These are phyloP conservation scores for Lamellibrachia luymesi DNA, from an alignment of 1,140 invertebrate genomes.

Conservation along the genomic window DNA sequence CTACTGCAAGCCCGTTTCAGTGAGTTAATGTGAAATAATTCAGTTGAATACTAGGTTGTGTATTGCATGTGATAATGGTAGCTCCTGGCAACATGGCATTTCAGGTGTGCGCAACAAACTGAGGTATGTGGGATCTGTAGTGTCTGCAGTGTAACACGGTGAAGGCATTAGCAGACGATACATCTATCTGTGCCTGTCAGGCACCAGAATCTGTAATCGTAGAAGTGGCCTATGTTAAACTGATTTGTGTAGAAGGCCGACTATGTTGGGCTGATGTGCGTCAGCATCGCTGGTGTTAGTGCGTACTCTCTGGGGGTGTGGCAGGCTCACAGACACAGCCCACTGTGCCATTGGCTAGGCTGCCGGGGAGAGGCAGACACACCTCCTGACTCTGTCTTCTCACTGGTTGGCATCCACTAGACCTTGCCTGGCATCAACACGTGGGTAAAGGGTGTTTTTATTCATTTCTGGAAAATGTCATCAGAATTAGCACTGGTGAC, in stretches of 20 bases:
- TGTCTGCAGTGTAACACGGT: neutral
- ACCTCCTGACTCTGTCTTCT: neutral
- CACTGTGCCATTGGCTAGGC: neutral
- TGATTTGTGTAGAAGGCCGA: neutral
- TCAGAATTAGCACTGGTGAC: neutral
- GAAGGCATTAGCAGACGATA: neutral
- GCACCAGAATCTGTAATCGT: neutral
- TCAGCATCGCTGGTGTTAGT: neutral
- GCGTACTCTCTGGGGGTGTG: neutral
- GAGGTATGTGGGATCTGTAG: neutral
- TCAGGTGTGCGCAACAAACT: neutral
- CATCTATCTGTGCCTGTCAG: neutral
- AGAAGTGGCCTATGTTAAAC: neutral
- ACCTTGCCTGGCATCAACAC: neutral
- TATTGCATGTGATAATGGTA: neutral
- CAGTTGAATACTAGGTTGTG: neutral
- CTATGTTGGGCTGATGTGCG: slow-evolving; percentile 3
- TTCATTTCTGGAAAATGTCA: neutral
- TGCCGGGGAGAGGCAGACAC: neutral
- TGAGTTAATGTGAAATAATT: neutral
- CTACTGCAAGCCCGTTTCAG: neutral
- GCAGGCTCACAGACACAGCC: neutral
- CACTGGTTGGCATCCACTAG: neutral
- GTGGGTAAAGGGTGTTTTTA: neutral
- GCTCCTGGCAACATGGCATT: neutral